Base-by-base conservation (phyloP, 1,140 invertebrate genomes). In the Colletes gigas region DNA sequence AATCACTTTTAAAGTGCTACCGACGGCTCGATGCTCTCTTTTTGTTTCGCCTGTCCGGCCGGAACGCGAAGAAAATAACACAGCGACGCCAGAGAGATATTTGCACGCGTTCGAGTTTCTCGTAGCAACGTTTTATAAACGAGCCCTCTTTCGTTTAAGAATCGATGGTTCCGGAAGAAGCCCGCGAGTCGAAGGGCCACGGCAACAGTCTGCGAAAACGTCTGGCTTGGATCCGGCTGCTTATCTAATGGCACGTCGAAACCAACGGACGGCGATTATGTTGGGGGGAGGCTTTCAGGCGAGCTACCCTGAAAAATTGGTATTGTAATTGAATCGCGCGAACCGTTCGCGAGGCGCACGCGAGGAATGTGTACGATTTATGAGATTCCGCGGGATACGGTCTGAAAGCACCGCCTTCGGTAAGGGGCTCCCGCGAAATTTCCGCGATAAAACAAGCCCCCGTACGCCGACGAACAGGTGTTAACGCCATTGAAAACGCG, bases 281-380 rank as follows among this genome's bases (percentile, higher is more conserved):
- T 79, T 62, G 21, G 10, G 55, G 65, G 65, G 15, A 30, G 12
- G 69, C 8, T 52, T 8, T 12, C 8, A 10, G 7, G 2, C 17
- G 17, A 60, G 52, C 52, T 47, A 4, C 1, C 30, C 69, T 80
- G 81, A 86, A 73, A 86, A 63, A 86, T 86, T 83, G 84, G 52
- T 83, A 83, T 77, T 77, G 81, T 83, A 86, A 86, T 86, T 83
- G 84, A 86, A 86, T 86, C 60, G 60, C 80, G 21, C 55, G 70
- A 78, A 69, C 70, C 54, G 30, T 50, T 30, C 52, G 63, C 70
- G 65, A 75, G 69, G 47, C 76, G 68, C 59, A 57, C 81, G 76
- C 76, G 81, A 83, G 63, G 69, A 87, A 78, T 80, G 72, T 81
- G 63, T 73, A 69, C 77, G 68, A 87, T 87, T 86, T 87, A 86